These are phyloP conservation scores for Carcina quercana DNA, from an alignment of 2,888 invertebrate genomes.

Conservation along the genomic window DNA sequence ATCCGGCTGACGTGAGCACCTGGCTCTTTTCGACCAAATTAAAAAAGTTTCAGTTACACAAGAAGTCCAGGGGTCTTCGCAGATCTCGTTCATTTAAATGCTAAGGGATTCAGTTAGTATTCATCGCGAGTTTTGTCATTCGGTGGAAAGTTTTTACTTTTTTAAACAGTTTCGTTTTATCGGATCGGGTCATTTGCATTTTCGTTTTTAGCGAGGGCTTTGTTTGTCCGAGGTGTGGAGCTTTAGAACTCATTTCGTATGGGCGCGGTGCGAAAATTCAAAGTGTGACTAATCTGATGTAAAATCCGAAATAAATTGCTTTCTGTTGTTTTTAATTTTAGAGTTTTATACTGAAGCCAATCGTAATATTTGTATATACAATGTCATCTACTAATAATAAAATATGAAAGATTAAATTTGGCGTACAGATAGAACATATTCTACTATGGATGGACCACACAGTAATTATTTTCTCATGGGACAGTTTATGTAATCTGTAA, in stretches of 20 bases:
- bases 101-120: constrained; percentile 63
- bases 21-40: constrained; percentile 65
- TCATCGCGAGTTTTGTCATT: constrained; percentile 64
- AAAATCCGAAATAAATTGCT: too few species aligned
- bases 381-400: too few species aligned
- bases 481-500: too few species aligned
- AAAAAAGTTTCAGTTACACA: constrained; percentile 65
- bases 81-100: constrained; percentile 65
- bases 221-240: too few species aligned
- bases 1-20: constrained; percentile 59
- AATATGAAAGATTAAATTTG: too few species aligned
- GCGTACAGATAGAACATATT: too few species aligned
- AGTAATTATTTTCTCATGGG: too few species aligned
- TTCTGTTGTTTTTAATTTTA: not conserved
- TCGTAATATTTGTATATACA: too few species aligned
- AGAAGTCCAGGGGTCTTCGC: constrained; percentile 45
- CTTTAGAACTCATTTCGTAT: not conserved
- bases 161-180: constrained; percentile 33
- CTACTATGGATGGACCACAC: too few species aligned
- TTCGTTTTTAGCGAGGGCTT: constrained; percentile 15
- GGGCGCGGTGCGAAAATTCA: not conserved
- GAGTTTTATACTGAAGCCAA: too few species aligned
- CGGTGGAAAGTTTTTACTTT: constrained; percentile 47
- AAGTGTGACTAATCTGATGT: not conserved
- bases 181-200: constrained; percentile 29